Conservation (phyloP, 2,888 invertebrate genomes). For the Lypha dubia region DNA sequence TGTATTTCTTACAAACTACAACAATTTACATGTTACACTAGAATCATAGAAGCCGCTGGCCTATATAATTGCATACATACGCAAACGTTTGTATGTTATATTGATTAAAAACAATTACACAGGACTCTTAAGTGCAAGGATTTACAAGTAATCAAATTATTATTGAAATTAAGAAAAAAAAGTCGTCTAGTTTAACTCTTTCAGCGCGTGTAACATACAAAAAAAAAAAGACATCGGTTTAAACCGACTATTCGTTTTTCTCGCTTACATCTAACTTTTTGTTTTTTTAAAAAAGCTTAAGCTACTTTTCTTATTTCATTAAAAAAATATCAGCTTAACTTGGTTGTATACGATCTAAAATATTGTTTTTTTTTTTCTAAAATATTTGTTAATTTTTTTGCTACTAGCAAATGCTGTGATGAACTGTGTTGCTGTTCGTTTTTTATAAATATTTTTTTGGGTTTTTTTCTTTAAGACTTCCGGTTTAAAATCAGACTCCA, state of each 20-base stretch:
- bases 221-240: conserved; percentile 19
- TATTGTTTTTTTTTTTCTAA: no score
- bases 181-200: neutral
- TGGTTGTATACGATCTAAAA: conserved; percentile 12
- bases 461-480: conserved; percentile 45
- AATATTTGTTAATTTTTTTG: no score
- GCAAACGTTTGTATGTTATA: no score
- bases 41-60: neutral
- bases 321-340: conserved; percentile 56
- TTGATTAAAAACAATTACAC: neutral
- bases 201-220: conserved; percentile 7
- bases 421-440: conserved; percentile 18
- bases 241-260: neutral
- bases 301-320: conserved; percentile 10
- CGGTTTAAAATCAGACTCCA: conserved; percentile 79
- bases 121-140: no score
- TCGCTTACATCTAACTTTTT: conserved; percentile 30
- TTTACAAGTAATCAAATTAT: no score
- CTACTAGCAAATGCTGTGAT: conserved; percentile 32
- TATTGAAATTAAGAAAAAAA: no score
- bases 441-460: neutral
- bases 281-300: conserved; percentile 54
- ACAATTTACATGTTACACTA: conserved; percentile 40
- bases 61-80: no score
- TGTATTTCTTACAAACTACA: conserved; percentile 47